These are phyloP conservation scores for Exaiptasia diaphana DNA, from an alignment of 64 coral and sea anemone species.

Conservation along the genomic window DNA sequence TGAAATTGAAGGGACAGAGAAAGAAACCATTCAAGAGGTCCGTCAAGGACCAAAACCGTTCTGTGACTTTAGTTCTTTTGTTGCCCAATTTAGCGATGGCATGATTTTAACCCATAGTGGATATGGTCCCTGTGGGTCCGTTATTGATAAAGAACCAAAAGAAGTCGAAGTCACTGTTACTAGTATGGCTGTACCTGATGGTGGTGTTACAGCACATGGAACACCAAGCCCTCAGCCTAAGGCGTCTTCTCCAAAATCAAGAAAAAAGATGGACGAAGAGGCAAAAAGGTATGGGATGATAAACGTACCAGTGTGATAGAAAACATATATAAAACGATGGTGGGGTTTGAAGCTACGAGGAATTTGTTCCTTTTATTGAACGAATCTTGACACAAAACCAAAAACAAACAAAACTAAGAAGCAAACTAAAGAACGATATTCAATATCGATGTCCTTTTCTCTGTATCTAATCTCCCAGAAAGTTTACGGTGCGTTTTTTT, in stretches of 20 bases:
- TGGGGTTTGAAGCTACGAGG: too few relatives aligned
- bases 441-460: too few relatives aligned
- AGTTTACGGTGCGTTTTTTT: too few relatives aligned
- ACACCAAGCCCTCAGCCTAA: conserved; percentile 90
- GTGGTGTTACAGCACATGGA: not conserved
- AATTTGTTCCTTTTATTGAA: too few relatives aligned
- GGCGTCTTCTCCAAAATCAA: conserved; percentile 67
- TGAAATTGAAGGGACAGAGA: conserved; percentile 69
- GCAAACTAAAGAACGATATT: too few relatives aligned
- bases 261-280: conserved; percentile 87
- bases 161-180: conserved; percentile 5
- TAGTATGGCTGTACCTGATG: conserved; percentile 1
- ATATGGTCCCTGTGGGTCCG: conserved; percentile 59
- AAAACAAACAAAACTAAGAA: too few relatives aligned
- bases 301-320: too few relatives aligned
- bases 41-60: conserved; percentile 43
- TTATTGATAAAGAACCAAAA: conserved; percentile 33
- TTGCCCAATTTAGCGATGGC: conserved; percentile 85
- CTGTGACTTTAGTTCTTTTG: conserved; percentile 83
- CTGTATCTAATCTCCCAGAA: too few relatives aligned
- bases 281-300: conserved; percentile 34
- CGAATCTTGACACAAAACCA: too few relatives aligned
- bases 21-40: not conserved
- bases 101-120: conserved; percentile 81
- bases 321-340: too few relatives aligned